phyloP scores from a whole-genome alignment of 2,888 invertebrate species.

The Agonopterix heracliana region DNA sequence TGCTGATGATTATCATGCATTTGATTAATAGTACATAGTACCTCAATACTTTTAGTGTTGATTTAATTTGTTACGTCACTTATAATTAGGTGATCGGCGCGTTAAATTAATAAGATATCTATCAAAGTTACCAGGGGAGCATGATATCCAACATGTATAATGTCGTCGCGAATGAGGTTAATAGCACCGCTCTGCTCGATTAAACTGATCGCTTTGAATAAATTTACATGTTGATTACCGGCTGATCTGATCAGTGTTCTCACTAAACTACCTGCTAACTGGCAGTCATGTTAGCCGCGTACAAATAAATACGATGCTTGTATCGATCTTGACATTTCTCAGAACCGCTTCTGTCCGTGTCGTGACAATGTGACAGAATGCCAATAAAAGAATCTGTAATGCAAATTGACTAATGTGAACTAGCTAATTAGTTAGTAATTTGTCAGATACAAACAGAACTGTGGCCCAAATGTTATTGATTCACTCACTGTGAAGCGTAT shows the following conservation, averaged over 20 bases:
- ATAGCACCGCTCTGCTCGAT: slow-evolving; percentile 56
- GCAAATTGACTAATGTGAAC: slow-evolving; percentile 10
- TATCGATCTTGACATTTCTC: slow-evolving; percentile 3
- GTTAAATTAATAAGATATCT: slow-evolving; percentile 47
- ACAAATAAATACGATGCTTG: slow-evolving; percentile 6
- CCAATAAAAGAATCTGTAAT: slow-evolving; percentile 1
- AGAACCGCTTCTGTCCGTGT: slow-evolving; percentile 3
- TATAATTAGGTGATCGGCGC: slow-evolving; percentile 3
- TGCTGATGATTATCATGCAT: too few species aligned
- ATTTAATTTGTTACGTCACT: neutral
- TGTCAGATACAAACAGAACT: slow-evolving; percentile 9
- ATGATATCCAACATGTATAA: slow-evolving; percentile 49
- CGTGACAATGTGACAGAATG: too few species aligned
- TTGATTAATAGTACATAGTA: too few species aligned
- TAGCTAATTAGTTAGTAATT: slow-evolving; percentile 13
- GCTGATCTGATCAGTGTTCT: slow-evolving; percentile 63
- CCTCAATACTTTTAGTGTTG: too few species aligned
- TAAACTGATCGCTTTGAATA: slow-evolving; percentile 68
- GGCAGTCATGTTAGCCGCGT: slow-evolving; percentile 6
- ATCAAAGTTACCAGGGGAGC: slow-evolving; percentile 41
- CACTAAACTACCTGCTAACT: slow-evolving; percentile 41
- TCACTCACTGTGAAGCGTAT: slow-evolving; percentile 11
- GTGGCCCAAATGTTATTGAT: slow-evolving; percentile 7
- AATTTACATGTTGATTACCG: slow-evolving; percentile 67
- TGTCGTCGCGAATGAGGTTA: slow-evolving; percentile 62